Percentiles rank a stretch among this genome's conserved stretches.
phyloP scores from a whole-genome alignment of 1,140 invertebrate genomes.

The Drosophila santomea region DNA sequence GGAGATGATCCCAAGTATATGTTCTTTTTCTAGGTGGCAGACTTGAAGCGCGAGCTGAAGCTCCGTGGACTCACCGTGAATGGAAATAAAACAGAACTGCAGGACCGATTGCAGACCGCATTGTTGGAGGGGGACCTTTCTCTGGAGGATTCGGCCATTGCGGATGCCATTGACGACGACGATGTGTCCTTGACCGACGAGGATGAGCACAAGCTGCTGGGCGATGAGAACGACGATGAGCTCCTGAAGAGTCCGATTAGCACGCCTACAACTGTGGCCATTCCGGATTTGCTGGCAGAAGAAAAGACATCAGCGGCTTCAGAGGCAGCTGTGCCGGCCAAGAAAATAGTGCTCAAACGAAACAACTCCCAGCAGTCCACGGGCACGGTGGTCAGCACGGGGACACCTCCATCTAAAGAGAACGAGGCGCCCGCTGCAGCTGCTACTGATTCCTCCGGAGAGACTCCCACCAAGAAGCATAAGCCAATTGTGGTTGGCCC shows the following conservation, averaged over 20 bases:
- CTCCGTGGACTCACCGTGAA: slow-evolving; percentile 89
- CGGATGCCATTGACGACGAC: slow-evolving; percentile 82
- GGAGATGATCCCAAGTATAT: slow-evolving; percentile 29
- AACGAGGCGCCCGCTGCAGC: slow-evolving; percentile 47
- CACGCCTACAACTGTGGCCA: slow-evolving; percentile 46
- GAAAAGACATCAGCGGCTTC: slow-evolving; percentile 1
- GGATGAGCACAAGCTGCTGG: slow-evolving; percentile 69
- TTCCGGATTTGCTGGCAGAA: slow-evolving; percentile 45
- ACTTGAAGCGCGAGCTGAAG: slow-evolving; percentile 92
- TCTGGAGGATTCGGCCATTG: slow-evolving; percentile 85
- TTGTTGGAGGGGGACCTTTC: slow-evolving; percentile 86
- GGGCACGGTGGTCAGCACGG: slow-evolving; percentile 22
- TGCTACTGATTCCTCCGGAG: slow-evolving; percentile 10
- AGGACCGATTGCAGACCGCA: slow-evolving; percentile 90
- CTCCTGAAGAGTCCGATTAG: slow-evolving; percentile 73
- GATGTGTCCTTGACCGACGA: slow-evolving; percentile 75
- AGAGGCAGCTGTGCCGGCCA: slow-evolving; percentile 60
- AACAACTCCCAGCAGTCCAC: slow-evolving; percentile 79
- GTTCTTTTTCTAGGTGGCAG: slow-evolving; percentile 86
- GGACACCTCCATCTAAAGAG: slow-evolving; percentile 51
- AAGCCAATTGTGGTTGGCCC: slow-evolving; percentile 54
- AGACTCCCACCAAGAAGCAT: slow-evolving; percentile 32
- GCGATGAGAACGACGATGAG: slow-evolving; percentile 70
- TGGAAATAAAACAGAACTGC: slow-evolving; percentile 92
- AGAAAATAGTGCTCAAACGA: slow-evolving; percentile 89